Conservation (phyloP, 2,797 vertebrate species). For the Typhlichthys eigenmanni region DNA sequence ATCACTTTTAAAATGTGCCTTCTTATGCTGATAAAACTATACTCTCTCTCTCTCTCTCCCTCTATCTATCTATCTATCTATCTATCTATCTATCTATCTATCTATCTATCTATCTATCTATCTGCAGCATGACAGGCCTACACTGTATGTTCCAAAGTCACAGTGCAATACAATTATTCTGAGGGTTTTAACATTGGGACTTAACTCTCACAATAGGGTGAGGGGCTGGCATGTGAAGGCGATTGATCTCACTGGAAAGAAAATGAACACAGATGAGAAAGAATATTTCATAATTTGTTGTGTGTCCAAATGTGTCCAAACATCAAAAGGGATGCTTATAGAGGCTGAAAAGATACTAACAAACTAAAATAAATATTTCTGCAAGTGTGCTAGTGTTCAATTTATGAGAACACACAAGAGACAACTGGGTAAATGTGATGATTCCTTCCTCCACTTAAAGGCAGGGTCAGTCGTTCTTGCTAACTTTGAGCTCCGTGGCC, state of each 20-base stretch:
- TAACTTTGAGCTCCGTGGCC: too few species aligned
- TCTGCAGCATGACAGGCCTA: too few species aligned
- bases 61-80: too few species aligned
- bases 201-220: slow-evolving; percentile 64
- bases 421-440: too few species aligned
- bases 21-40: too few species aligned
- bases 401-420: too few species aligned
- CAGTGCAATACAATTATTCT: slow-evolving; percentile 49
- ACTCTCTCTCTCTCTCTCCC: too few species aligned
- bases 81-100: too few species aligned
- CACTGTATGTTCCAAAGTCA: slow-evolving; percentile 6
- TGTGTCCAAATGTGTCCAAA: slow-evolving; percentile 33
- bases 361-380: neutral
- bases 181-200: slow-evolving; percentile 60
- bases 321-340: slow-evolving; percentile 37
- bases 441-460: slow-evolving; percentile 35
- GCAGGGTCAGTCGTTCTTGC: too few species aligned
- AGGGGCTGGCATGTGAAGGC: slow-evolving; percentile 60
- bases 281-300: slow-evolving; percentile 46
- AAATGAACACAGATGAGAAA: slow-evolving; percentile 47
- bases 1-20: slow-evolving; percentile 7
- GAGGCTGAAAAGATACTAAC: slow-evolving; percentile 27
- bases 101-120: too few species aligned
- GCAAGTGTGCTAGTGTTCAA: too few species aligned
- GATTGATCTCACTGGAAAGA: slow-evolving; percentile 62